A percentile compares a stretch with the other conserved stretches of the same genome.
phyloP scores from a whole-genome alignment of 30 jellyfish, hydroid and myxozoan species.

The Chrysaora quinquecirrha region DNA sequence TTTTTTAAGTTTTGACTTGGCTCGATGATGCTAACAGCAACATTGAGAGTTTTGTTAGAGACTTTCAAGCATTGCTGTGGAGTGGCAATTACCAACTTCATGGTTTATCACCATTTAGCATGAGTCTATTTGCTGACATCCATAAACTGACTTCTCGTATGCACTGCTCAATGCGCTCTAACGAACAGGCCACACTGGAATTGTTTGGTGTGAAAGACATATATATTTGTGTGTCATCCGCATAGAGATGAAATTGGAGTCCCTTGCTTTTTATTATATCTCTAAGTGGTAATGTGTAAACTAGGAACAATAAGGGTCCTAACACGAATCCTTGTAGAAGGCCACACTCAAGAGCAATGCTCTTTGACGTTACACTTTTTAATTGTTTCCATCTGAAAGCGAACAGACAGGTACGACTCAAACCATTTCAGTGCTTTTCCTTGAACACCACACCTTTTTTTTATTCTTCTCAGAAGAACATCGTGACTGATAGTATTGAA shows the following conservation, averaged over 20 bases:
- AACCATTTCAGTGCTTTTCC: conserved; percentile 43
- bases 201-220: conserved; percentile 43
- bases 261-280: conserved; percentile 54
- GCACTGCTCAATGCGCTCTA: conserved; percentile 48
- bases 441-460: conserved; percentile 44
- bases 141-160: conserved; percentile 48
- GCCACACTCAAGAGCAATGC: conserved; percentile 14
- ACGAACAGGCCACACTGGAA: conserved; percentile 6
- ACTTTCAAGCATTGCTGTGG: conserved; percentile 50
- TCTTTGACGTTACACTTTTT: conserved; percentile 4
- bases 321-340: conserved; percentile 32
- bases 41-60: conserved; percentile 16
- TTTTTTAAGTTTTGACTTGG: conserved; percentile 12
- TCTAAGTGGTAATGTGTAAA: conserved; percentile 47
- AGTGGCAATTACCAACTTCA: conserved; percentile 39
- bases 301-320: conserved; percentile 39
- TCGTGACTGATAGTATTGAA: conserved; percentile 60
- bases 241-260: conserved; percentile 58
- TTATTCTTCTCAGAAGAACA: conserved; percentile 47
- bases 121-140: conserved; percentile 46
- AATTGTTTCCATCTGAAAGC: conserved; percentile 13
- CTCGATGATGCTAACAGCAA: conserved; percentile 13
- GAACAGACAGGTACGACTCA: conserved; percentile 14
- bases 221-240: conserved; percentile 51
- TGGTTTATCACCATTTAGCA: conserved; percentile 40